Evolutionary conservation across 2,113 vertebrate species (phyloP), one percentile per base, ranked within the genome.

Genomic region (Asarcornis scutulata): DNA sequence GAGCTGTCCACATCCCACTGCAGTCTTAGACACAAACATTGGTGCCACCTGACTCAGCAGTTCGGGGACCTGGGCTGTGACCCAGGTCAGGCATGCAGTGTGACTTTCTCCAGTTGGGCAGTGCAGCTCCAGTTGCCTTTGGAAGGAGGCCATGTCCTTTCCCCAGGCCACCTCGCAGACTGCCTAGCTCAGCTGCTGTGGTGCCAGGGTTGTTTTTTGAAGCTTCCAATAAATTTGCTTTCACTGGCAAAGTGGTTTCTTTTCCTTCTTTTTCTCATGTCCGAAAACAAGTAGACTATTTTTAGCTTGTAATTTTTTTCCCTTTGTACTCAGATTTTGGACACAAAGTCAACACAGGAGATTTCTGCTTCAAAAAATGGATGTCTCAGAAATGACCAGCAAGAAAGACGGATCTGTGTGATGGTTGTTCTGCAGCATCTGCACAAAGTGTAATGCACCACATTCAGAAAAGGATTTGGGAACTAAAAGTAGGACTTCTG

Each of bases 141-240:
- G 96, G 94, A 95, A 87, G 32, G 38, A 82, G 34, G 66, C 91
- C 93, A 95, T 93, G 40, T 5, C 48, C 55, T 60, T 86, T 75
- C 48, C 77, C 34, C 48, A 60, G 48, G 66, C 66, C 71, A 60
- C 86, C 74, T 95, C 4, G 0, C 77, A 93, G 84, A 89, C 86
- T 97, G 95, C 96, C 84, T 34, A 97, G 83, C 81, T 97, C 95
- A 97, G 96, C 96, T 93, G 42, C 66, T 93, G 89, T 69, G 95
- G 94, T 52, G 42, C 32, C 71, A 13, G 23, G 48, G 38, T 81
- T 90, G 77, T 50, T 89, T 89, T 82, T 44, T 82, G 29, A 92
- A 78, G 76, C 71, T 62, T 81, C 38, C 13, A 72, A 31, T 32
- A n/a, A 72, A 66, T 86, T 95, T 93, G 64, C 32, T 91, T 21